Evolutionary conservation across 92 coral and sea anemone species (phyloP), one percentile per base, ranked within the genome.

Genomic region (Virgularia gustaviana): DNA sequence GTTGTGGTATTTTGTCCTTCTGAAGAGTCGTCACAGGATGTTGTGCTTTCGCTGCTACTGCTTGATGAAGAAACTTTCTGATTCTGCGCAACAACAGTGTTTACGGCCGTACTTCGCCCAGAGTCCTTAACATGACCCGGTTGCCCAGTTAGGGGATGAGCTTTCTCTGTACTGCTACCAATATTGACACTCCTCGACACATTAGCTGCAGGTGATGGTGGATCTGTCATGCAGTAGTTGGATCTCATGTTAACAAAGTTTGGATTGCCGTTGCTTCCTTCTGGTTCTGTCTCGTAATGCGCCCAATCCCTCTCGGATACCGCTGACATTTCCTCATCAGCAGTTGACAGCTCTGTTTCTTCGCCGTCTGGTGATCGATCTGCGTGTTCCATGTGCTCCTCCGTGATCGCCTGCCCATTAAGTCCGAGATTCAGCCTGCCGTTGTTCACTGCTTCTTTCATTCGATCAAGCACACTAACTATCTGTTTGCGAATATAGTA

Each of bases 51-150:
- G 3, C 34, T 11, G 42, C 66, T 68, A 22, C 75, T 68, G 18
- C 38, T 68, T 34, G 75, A 68, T 15, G n/a, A 68, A 9, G 25
- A 68, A 49, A 49, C 75, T 68, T n/a, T n/a, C n/a, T n/a, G n/a
- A n/a, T 49, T 11, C 0, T 61, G 75, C 37, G 61, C 75, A 8
- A 9, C 8, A 1, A 32, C 66, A 3, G 43, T 7, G 32, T 35
- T 19, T 9, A 60, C 37, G 51, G 2, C 13, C 19, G 13, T 16
- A 22, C 19, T 43, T 43, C 19, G 2, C 66, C 13, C 10, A n/a
- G 25, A 10, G 15, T 36, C 36, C 9, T 28, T 18, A 4, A n/a
- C n/a, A n/a, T n/a, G n/a, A n/a, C n/a, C n/a, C n/a, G n/a, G n/a
- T n/a, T n/a, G n/a, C n/a, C n/a, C n/a, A n/a, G n/a, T n/a, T n/a